Conservation (phyloP, 2,113 vertebrate species). For the Dasyprocta punctata region DNA sequence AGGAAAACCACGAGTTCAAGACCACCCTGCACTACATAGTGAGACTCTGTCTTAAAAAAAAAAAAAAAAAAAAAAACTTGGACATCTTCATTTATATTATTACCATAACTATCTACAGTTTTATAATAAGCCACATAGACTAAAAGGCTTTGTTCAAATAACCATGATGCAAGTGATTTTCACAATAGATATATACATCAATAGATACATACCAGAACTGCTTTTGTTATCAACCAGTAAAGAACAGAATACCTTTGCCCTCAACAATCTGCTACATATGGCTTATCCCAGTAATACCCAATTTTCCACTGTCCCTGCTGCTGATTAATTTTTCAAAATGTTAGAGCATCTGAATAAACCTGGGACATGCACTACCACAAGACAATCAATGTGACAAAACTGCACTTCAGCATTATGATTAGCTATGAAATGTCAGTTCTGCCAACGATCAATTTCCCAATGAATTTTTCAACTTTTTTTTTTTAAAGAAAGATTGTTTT, state of each 20-base stretch:
- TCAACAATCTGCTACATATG: background rate
- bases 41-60: background rate
- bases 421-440: background rate
- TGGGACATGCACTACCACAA: background rate
- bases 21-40: background rate
- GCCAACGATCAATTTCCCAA: background rate
- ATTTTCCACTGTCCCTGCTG: background rate
- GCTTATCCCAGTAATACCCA: background rate
- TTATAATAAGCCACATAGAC: conserved; percentile 26
- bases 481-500: background rate
- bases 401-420: background rate
- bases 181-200: background rate
- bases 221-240: background rate
- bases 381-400: background rate
- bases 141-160: conserved; percentile 44
- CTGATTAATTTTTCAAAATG: conserved; percentile 23
- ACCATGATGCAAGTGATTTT: background rate
- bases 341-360: background rate
- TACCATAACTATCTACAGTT: background rate
- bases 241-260: background rate
- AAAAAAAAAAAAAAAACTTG: background rate
- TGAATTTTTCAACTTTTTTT: background rate
- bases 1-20: background rate
- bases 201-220: background rate
- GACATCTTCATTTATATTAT: background rate